Evolutionary conservation across 2,888 invertebrate species (phyloP).

Genomic region (Mechanitis messenoides): DNA sequence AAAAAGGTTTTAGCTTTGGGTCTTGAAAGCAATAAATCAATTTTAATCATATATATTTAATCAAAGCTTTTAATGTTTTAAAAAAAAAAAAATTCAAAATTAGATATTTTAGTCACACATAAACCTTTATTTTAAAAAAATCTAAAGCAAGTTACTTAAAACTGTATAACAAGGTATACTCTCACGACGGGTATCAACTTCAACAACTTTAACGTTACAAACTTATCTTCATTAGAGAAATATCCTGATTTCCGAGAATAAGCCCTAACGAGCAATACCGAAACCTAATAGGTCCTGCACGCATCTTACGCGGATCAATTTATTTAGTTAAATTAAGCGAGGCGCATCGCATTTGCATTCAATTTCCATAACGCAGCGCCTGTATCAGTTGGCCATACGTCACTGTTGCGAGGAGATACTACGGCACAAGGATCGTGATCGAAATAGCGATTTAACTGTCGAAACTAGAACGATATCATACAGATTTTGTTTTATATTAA

Average conservation of each 20-base stretch:
- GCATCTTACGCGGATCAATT: slow-evolving; percentile 58
- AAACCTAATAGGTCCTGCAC: slow-evolving; percentile 51
- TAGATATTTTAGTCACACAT: too few species aligned
- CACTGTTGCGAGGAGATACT: slow-evolving; percentile 59
- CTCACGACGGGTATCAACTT: background rate
- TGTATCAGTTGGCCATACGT: slow-evolving; percentile 70
- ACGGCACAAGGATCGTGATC: slow-evolving; percentile 46
- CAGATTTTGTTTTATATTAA: slow-evolving; percentile 26
- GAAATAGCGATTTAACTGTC: slow-evolving; percentile 44
- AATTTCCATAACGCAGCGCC: slow-evolving; percentile 69
- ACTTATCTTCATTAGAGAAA: slow-evolving; percentile 26
- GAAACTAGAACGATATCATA: slow-evolving; percentile 36
- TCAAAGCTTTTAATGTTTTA: too few species aligned
- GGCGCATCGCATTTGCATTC: slow-evolving; percentile 70
- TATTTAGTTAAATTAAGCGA: slow-evolving; percentile 74
- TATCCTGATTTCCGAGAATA: slow-evolving; percentile 39
- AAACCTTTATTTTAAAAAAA: too few species aligned
- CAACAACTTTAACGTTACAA: slow-evolving; percentile 5
- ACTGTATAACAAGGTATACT: background rate
- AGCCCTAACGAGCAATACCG: slow-evolving; percentile 49
- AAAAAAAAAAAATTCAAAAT: too few species aligned
- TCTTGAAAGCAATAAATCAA: too few species aligned
- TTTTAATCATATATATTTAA: too few species aligned
- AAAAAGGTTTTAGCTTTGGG: background rate
- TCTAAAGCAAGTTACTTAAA: background rate